phyloP scores from a whole-genome alignment of 2,113 vertebrate species.

The Calcarius ornatus region DNA sequence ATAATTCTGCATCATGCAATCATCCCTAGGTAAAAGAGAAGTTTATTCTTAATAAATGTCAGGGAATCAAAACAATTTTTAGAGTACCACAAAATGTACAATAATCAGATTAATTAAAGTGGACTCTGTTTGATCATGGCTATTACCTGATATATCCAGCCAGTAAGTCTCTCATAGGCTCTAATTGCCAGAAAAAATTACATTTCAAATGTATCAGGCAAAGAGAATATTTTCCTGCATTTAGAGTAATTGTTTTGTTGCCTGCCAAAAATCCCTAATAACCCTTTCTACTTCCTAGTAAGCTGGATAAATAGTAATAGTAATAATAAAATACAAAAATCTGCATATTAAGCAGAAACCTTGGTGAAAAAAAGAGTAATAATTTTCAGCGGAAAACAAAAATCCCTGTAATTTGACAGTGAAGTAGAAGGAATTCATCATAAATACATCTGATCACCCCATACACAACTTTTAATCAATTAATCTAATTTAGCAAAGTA shows the following conservation, averaged over 20 bases:
- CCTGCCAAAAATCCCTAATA: neutral
- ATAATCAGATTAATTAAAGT: constrained; percentile 46
- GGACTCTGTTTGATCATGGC: neutral
- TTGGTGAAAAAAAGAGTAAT: neutral
- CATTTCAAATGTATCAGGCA: neutral
- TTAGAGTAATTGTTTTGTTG: neutral
- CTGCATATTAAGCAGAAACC: neutral
- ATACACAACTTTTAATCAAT: neutral
- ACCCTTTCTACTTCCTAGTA: neutral
- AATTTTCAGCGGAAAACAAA: neutral
- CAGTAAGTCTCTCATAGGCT: constrained; percentile 3
- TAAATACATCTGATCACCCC: neutral
- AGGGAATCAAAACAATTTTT: constrained; percentile 22
- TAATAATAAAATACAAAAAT: neutral
- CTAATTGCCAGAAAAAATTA: constrained; percentile 20
- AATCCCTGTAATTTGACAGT: neutral
- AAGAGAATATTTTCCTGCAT: neutral
- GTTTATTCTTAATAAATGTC: constrained; percentile 49
- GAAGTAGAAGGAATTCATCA: neutral
- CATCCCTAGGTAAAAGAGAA: neutral
- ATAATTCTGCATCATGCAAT: constrained; percentile 9
- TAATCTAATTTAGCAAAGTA: neutral
- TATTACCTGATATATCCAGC: neutral
- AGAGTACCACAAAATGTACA: neutral
- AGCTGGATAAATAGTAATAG: neutral